Base-by-base conservation (phyloP, 2,888 invertebrate genomes). In the Cheiracanthium punctorium region DNA sequence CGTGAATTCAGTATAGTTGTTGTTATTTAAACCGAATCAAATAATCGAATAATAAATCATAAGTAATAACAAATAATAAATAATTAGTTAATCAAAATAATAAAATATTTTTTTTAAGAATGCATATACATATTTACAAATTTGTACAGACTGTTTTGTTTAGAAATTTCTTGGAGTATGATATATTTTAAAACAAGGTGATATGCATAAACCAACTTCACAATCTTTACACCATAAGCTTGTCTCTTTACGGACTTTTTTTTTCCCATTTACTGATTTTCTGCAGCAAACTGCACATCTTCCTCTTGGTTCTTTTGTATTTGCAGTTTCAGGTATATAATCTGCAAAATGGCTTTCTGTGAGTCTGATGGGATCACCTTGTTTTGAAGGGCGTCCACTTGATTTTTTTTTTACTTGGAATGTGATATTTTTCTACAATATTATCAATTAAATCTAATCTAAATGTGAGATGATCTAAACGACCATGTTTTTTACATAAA, bases 311-410 rank as follows among this genome's bases (percentile, higher is more conserved):
- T 52, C 52, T 52, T 52, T 20, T 52, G 5, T 5, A 52, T 52
- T 52, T 52, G 52, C 52, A 52, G 52, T 52, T 52, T 52, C 52
- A 10, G 52, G 52, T 52, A 52, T 65, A 65, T 65, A 65, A 14
- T 67, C 67, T 67, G 30, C 30, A 67, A 67, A 67, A 67, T 67
- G 29, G 1, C 67, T 67, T 67, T 67, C 67, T 12, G 29, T 67
- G 67, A 67, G 28, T 29, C 30, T 12, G 1, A 29, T 29, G 0
- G 30, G 30, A 30, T 67, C 30, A 1, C 67, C 17, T 12, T 29
- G 29, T 12, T 29, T 67, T 5, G 12, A 67, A 67, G 30, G 67
- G 52, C 17, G 20, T 52, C 52, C 52, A 52, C 52, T 17, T 17
- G 14, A 52, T 52, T 52, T 52, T 29, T 29, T 67, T 28, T 67